phyloP scores from a whole-genome alignment of 1,140 invertebrate genomes.

The Drosophila tropicalis region DNA sequence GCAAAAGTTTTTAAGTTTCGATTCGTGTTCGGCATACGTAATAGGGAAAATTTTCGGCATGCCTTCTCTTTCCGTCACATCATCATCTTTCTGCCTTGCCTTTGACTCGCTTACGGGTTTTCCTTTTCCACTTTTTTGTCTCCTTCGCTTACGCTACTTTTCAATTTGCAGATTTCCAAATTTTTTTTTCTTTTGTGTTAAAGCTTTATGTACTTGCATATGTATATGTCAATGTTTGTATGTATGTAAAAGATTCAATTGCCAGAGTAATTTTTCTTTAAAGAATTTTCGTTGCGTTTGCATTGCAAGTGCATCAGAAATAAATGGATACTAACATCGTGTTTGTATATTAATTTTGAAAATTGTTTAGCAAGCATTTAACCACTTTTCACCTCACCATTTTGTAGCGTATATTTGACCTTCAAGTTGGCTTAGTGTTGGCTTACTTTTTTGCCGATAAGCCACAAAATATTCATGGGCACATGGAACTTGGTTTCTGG shows the following conservation, averaged over 20 bases:
- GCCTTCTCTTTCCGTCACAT: constrained; percentile 18
- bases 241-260: neutral
- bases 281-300: neutral
- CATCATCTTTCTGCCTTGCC: constrained; percentile 1
- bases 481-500: constrained; percentile 57
- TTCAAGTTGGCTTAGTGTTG: constrained; percentile 38
- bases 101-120: constrained; percentile 13
- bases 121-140: neutral
- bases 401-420: constrained; percentile 46
- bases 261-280: neutral
- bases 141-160: constrained; percentile 34
- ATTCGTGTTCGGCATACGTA: constrained; percentile 66
- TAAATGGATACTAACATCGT: neutral
- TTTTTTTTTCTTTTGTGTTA: constrained; percentile 28
- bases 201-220: neutral
- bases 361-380: constrained; percentile 31
- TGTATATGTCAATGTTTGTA: too few relatives aligned
- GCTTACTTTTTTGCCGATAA: neutral
- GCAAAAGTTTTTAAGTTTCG: constrained; percentile 68
- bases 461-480: constrained; percentile 46
- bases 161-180: constrained; percentile 55
- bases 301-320: neutral
- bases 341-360: constrained; percentile 27
- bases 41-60: constrained; percentile 39
- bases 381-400: constrained; percentile 6